Evolutionary conservation across 2,888 invertebrate species (phyloP).

Genomic region (Acanthoscelides obtectus): DNA sequence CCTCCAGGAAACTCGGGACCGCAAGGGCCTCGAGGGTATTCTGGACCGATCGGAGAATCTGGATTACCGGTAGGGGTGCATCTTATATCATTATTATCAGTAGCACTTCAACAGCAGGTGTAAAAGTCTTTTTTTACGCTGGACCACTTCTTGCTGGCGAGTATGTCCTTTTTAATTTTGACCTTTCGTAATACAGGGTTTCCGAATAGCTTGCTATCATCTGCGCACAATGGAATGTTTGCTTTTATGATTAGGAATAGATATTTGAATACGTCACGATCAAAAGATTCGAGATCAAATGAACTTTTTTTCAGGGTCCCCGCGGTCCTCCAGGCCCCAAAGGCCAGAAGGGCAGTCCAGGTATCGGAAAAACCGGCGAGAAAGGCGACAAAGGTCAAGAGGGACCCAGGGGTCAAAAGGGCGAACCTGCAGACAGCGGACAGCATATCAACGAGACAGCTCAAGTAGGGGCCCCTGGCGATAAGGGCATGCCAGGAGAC

Average conservation of each 20-base stretch:
- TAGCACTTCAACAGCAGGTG: too few relatives aligned
- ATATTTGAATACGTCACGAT: too few relatives aligned
- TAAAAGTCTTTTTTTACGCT: too few relatives aligned
- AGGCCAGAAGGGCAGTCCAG: conserved; percentile 62
- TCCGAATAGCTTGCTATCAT: too few relatives aligned
- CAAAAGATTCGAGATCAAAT: too few relatives aligned
- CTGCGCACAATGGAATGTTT: too few relatives aligned
- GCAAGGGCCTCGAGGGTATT: conserved; percentile 55
- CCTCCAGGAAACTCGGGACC: conserved; percentile 61
- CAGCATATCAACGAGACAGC: conserved; percentile 30
- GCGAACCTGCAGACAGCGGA: conserved; percentile 47
- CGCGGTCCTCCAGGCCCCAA: conserved; percentile 65
- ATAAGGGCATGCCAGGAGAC: conserved; percentile 58
- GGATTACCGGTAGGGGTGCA: conserved; percentile 54
- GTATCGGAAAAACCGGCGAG: conserved; percentile 56
- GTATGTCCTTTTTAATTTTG: too few relatives aligned
- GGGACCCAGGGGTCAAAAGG: conserved; percentile 57
- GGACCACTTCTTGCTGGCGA: too few relatives aligned
- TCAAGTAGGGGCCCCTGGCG: conserved; percentile 48
- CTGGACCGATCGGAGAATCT: conserved; percentile 58
- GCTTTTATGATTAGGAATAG: too few relatives aligned
- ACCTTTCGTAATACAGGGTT: too few relatives aligned
- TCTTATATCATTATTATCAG: neutral
- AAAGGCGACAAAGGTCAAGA: conserved; percentile 50
- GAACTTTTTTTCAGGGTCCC: conserved; percentile 53